Evolutionary conservation across 2,113 vertebrate species (phyloP).

Genomic region (Tupaia chinensis): DNA sequence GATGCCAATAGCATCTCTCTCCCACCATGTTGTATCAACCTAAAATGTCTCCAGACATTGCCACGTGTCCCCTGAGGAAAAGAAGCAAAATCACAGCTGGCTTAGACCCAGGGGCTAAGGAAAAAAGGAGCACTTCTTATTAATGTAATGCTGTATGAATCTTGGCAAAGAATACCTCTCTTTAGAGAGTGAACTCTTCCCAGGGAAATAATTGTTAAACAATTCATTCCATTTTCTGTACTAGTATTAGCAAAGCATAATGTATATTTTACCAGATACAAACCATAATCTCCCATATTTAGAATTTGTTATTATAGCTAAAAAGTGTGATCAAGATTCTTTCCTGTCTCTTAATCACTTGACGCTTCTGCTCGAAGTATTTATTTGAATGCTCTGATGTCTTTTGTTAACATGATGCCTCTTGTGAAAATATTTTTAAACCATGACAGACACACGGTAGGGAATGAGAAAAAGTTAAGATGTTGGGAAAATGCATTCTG

Average conservation of each 20-base stretch:
- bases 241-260: neutral
- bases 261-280: neutral
- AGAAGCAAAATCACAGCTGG: neutral
- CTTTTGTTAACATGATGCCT: constrained; percentile 58
- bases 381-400: constrained; percentile 19
- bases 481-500: constrained; percentile 67
- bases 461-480: neutral
- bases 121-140: neutral
- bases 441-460: neutral
- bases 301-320: constrained; percentile 16
- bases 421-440: constrained; percentile 73
- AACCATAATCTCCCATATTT: neutral
- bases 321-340: constrained; percentile 30
- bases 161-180: neutral
- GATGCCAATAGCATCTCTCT: neutral
- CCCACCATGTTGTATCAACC: neutral
- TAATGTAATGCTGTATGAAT: neutral
- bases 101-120: neutral
- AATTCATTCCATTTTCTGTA: neutral
- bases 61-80: neutral
- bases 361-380: neutral
- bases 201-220: neutral
- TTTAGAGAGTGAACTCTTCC: constrained; percentile 1
- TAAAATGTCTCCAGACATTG: neutral
- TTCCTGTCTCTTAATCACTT: constrained; percentile 4